These are phyloP conservation scores for Plagodis pulveraria DNA, from an alignment of 2,888 invertebrate species.

Conservation along the genomic window DNA sequence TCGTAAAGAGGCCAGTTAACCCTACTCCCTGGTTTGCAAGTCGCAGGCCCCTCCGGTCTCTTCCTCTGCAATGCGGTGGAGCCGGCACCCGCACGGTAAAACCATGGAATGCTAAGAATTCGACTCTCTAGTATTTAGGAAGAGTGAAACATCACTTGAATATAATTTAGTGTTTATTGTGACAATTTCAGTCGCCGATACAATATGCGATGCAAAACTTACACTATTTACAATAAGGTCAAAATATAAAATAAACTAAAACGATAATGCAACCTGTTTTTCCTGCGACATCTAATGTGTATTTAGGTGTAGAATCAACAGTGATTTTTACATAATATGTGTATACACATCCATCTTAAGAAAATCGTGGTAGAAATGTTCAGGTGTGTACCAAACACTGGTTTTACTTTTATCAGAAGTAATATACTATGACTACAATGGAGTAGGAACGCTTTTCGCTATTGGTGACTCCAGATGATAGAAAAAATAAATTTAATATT, in stretches of 20 bases:
- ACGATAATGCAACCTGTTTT: neutral
- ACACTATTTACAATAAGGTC: conserved; percentile 52
- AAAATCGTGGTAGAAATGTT: neutral
- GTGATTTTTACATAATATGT: neutral
- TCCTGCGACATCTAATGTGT: neutral
- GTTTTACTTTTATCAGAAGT: no score
- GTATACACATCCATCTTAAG: neutral
- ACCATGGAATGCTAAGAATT: no score
- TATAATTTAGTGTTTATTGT: conserved; percentile 62
- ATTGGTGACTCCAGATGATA: no score
- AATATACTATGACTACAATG: no score
- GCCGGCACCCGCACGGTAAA: no score
- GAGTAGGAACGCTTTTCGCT: no score
- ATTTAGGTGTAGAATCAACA: neutral
- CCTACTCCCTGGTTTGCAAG: no score
- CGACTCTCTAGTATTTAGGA: no score
- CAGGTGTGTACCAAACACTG: neutral
- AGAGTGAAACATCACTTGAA: conserved; percentile 48
- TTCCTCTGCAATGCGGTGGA: no score
- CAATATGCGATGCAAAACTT: conserved; percentile 60
- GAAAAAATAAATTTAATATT: no score
- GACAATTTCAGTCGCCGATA: conserved; percentile 60
- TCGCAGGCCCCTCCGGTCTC: no score
- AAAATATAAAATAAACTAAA: conserved; percentile 18
- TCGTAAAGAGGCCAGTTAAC: no score